Conservation (phyloP, 2,797 vertebrate species). For the Pseudomugil gertrudae region DNA sequence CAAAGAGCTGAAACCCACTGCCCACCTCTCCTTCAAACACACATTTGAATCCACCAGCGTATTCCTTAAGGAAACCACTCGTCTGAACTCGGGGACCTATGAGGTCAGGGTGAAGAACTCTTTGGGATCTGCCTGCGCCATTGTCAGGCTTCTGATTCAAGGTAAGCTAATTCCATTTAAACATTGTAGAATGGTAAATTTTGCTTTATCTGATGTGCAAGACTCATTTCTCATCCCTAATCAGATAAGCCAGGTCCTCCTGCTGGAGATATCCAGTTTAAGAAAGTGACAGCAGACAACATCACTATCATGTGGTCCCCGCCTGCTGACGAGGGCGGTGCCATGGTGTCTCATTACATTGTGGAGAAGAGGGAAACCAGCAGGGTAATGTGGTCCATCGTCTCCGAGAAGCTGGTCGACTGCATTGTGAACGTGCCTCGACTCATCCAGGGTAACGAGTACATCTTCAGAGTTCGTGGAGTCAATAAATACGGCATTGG, state of each 20-base stretch:
- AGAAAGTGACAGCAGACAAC: slow-evolving; percentile 93
- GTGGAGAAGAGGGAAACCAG: slow-evolving; percentile 98
- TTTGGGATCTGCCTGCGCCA: slow-evolving; percentile 90
- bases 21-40: slow-evolving; percentile 88
- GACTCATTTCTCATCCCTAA: slow-evolving; percentile 12
- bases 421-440: slow-evolving; percentile 92
- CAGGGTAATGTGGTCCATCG: slow-evolving; percentile 96
- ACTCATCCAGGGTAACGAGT: slow-evolving; percentile 97
- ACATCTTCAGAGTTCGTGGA: slow-evolving; percentile 94
- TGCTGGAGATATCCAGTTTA: slow-evolving; percentile 92
- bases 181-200: not conserved
- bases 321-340: slow-evolving; percentile 93
- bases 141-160: slow-evolving; percentile 92
- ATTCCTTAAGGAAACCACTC: slow-evolving; percentile 90
- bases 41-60: slow-evolving; percentile 89
- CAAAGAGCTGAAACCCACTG: slow-evolving; percentile 86
- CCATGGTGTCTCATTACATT: slow-evolving; percentile 94
- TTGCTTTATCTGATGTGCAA: slow-evolving; percentile 2
- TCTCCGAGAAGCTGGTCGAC: slow-evolving; percentile 92
- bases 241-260: slow-evolving; percentile 97
- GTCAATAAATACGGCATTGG: slow-evolving; percentile 97
- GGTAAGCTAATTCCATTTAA: slow-evolving; percentile 78
- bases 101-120: slow-evolving; percentile 97
- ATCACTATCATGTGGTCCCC: slow-evolving; percentile 93
- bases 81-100: slow-evolving; percentile 92